Base-by-base conservation (phyloP, 2,888 invertebrate species). In the Abrostola tripartita region DNA sequence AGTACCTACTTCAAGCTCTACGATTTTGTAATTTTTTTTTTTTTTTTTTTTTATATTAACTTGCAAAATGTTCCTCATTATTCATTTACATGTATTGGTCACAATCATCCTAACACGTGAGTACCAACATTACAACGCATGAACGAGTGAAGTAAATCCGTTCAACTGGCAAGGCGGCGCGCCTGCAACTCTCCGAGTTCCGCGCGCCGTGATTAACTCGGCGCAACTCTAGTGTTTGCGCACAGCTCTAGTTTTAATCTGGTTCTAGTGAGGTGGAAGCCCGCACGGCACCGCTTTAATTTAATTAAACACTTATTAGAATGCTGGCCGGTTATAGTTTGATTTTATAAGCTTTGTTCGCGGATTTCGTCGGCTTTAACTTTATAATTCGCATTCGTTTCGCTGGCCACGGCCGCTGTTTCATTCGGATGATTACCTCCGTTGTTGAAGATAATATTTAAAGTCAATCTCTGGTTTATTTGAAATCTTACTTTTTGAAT, bases 231-330 rank as follows among this genome's bases (percentile, higher is more conserved):
- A 49, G n/a, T 40, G 36, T 38, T 40, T 8, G 42, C 37, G 54
- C 44, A 41, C 41, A 42, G n/a, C 53, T 42, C 53, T 35, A 53
- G 53, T 36, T 35, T 7, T 12, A 14, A 44, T 24, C 38, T 11
- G 38, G 8, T 24, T 14, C 49, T 59, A 60, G 60, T 64, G 74
- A 74, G 58, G 61, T 57, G 66, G 61, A 65, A 72, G 51, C 61
- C 64, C 71, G 55, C 65, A 51, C 59, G 40, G 24, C 24, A 24
- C 24, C 49, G 38, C 50, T 9, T 57, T 66, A 60, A 73, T 76
- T 64, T 76, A 65, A 78, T 78, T 71, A 76, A 68, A 53, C 65
- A 37, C 61, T 52, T 55, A 56, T 73, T 66, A 58, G 49, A 65
- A 60, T 72, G 61, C 75, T 76, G 63, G 60, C 59, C 59, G 61